Evolutionary conservation across 2,797 vertebrate genomes (phyloP).

Genomic region (Australoheros facetus): DNA sequence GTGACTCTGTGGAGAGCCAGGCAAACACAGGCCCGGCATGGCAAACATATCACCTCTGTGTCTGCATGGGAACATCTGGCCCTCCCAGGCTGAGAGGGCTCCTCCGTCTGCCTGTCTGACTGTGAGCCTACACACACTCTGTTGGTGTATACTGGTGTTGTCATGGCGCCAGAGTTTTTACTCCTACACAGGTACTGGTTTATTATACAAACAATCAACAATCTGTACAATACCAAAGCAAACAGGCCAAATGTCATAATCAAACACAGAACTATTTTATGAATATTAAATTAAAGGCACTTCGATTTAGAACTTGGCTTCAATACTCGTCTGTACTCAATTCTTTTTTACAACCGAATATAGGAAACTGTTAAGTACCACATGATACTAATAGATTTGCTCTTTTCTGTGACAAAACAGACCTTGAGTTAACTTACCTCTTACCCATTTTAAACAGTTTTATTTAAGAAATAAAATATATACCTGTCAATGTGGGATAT

Average conservation of each 20-base stretch:
- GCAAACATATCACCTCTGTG: slow-evolving; percentile 80
- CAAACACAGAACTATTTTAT: background rate
- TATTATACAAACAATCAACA: slow-evolving; percentile 39
- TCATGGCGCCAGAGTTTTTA: slow-evolving; percentile 52
- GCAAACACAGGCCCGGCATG: slow-evolving; percentile 68
- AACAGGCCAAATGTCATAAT: slow-evolving; percentile 32
- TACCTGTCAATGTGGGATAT: too few relatives aligned
- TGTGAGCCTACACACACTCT: slow-evolving; percentile 49
- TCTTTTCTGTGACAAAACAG: background rate
- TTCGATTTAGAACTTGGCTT: background rate
- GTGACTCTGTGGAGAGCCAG: slow-evolving; percentile 57
- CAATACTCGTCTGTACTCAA: too few relatives aligned
- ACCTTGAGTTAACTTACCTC: background rate
- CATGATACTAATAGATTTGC: background rate
- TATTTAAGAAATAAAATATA: too few relatives aligned
- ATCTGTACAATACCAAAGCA: slow-evolving; percentile 20
- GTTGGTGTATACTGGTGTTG: slow-evolving; percentile 54
- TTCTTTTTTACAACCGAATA: background rate
- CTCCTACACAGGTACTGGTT: slow-evolving; percentile 50
- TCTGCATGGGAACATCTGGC: slow-evolving; percentile 78
- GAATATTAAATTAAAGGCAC: background rate
- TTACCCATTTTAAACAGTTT: background rate
- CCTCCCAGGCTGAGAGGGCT: slow-evolving; percentile 56
- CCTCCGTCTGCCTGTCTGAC: slow-evolving; percentile 52
- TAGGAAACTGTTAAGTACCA: background rate